A percentile compares a stretch with the other conserved stretches of the same genome.
These are phyloP conservation scores for Gastrophryne carolinensis DNA, from an alignment of 2,797 vertebrate species.

Conservation along the genomic window DNA sequence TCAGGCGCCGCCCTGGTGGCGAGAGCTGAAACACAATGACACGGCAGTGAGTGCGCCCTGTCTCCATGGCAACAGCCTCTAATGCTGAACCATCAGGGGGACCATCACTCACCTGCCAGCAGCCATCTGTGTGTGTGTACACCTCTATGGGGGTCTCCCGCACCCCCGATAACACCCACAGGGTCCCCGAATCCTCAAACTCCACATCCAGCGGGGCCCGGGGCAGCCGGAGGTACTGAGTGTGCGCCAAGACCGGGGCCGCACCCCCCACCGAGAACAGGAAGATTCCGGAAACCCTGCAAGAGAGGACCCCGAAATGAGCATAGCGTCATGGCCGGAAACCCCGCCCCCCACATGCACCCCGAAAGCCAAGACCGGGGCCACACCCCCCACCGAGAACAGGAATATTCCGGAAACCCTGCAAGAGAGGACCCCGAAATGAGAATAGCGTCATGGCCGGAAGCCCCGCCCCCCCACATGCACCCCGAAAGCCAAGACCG, in stretches of 20 bases:
- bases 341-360: too few species aligned
- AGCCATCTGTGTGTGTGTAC: neutral
- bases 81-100: neutral
- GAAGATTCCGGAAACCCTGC: slow-evolving; percentile 8
- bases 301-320: neutral
- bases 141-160: neutral
- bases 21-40: neutral
- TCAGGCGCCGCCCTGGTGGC: neutral
- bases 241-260: neutral
- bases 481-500: too few species aligned
- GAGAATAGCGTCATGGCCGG: too few species aligned
- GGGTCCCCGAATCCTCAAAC: neutral
- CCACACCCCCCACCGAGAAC: too few species aligned
- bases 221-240: neutral
- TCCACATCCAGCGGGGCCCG: slow-evolving; percentile 8
- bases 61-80: too few species aligned
- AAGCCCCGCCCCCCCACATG: too few species aligned
- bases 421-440: too few species aligned
- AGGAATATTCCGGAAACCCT: too few species aligned
- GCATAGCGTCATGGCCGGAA: too few species aligned
- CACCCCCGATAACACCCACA: neutral
- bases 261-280: neutral
- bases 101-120: slow-evolving; percentile 13
- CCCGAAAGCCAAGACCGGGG: too few species aligned
- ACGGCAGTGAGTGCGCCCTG: too few species aligned